A percentile compares a stretch with the other conserved stretches of the same genome.
Conservation (phyloP, 2,113 vertebrate genomes). For the Triplophysa tibetana region DNA sequence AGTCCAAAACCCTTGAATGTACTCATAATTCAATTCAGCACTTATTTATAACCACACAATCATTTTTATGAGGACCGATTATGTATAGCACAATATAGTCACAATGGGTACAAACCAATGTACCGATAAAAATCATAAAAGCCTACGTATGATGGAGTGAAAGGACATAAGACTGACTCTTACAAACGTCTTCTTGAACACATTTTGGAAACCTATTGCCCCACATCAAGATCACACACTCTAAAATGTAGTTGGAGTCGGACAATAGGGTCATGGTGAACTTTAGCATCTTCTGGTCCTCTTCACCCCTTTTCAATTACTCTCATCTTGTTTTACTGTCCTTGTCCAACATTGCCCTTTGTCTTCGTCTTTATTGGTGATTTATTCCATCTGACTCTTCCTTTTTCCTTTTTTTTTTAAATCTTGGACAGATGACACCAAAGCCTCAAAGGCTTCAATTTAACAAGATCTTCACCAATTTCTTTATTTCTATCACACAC, state of each 20-base stretch:
- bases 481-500: neutral
- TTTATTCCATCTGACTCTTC: neutral
- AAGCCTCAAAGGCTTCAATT: neutral
- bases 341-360: neutral
- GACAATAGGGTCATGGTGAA: neutral
- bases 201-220: too few relatives aligned
- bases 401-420: neutral
- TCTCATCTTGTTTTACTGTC: neutral
- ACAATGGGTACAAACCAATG: neutral
- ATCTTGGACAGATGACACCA: neutral
- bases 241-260: neutral
- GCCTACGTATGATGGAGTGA: neutral
- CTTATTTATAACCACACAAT: constrained; percentile 32
- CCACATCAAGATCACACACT: neutral
- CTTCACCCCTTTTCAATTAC: neutral
- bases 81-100: constrained; percentile 7
- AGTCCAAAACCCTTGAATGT: constrained; percentile 31
- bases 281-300: neutral
- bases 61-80: constrained; percentile 22
- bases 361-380: constrained; percentile 11
- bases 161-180: neutral
- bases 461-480: neutral
- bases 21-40: constrained; percentile 41
- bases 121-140: neutral
- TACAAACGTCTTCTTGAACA: too few relatives aligned